phyloP scores from a whole-genome alignment of 2,888 invertebrate genomes.

The Macroteleia sp. region DNA sequence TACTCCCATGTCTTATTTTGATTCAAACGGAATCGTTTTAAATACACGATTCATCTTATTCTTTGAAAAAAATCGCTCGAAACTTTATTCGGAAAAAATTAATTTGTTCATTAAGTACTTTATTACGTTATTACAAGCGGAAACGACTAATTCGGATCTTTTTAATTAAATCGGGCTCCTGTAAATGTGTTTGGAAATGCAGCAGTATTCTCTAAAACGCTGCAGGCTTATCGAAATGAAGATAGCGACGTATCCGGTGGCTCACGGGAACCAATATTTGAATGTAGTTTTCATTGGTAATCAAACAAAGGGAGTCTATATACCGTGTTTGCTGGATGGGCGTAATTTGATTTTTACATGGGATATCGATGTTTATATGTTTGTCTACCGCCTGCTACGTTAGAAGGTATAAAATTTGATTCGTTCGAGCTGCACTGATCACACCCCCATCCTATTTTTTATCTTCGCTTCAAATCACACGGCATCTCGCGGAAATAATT shows the following conservation, averaged over 20 bases:
- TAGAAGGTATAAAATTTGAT: conserved; percentile 50
- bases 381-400: conserved; percentile 50
- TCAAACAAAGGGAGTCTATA: conserved; percentile 74
- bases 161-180: conserved; percentile 65
- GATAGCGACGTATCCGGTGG: conserved; percentile 71
- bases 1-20: too few species aligned
- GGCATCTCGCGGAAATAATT: conserved; percentile 38
- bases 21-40: too few species aligned
- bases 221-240: conserved; percentile 71
- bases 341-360: conserved; percentile 77
- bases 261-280: conserved; percentile 75
- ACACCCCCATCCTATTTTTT: neutral
- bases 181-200: conserved; percentile 69
- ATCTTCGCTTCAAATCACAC: conserved; percentile 1
- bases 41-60: too few species aligned
- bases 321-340: conserved; percentile 73
- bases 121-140: conserved; percentile 48
- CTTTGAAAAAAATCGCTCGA: too few species aligned
- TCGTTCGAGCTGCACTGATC: conserved; percentile 5
- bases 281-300: conserved; percentile 73
- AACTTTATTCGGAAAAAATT: too few species aligned
- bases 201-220: conserved; percentile 67
- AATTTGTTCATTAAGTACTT: conserved; percentile 52
- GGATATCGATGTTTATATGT: conserved; percentile 62
- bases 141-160: conserved; percentile 66